Base-by-base conservation (phyloP, 2,888 invertebrate genomes). In the Sesamia inferens region DNA sequence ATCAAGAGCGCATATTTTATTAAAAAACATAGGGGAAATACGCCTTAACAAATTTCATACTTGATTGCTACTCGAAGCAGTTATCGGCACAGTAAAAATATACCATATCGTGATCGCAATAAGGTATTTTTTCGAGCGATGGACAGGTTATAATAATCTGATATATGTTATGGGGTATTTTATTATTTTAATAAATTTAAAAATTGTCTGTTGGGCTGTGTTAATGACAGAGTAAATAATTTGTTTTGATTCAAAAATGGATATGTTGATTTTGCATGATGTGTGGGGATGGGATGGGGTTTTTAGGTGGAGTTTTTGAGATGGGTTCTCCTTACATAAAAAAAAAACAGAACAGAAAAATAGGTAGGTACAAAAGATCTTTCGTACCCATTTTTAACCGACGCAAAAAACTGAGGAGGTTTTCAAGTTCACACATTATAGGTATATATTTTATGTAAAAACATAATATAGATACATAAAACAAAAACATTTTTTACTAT, bases 1-100 rank as follows among this genome's bases (percentile, higher is more conserved):
- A 93, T 92, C 92, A 87, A 80, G 81, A 89, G 87, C 89, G 90
- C 91, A 93, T 94, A 93, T 94, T 95, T 95, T 93, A 94, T 93
- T 92, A 92, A 94, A 94, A 95, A 95, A 95, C 92, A 92, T 90
- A 91, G 91, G 92, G 94, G 93, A 88, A 87, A 77, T 88, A 77
- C 78, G 86, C 80, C 88, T 83, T 84, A 77, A 85, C 81, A 71
- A 76, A 76, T 78, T 84, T 82, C 44, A 71, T 79, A 79, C 74
- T 74, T 79, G 71, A 81, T 76, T 70, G 65, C 58, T 74, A 47
- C 71, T 74, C 51, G 19, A 66, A 67, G n/a, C 24, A 6, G 39
- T 14, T 14, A 31, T n/a, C 51, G 16, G 58, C 24, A 54, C 8
- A 24, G 13, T 14, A 10, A 81, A 73, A 74, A 57, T 75, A 4